Evolutionary conservation across 2,888 invertebrate genomes (phyloP), one percentile per base, ranked within the genome.

Genomic region (Drosophila prolongata): DNA sequence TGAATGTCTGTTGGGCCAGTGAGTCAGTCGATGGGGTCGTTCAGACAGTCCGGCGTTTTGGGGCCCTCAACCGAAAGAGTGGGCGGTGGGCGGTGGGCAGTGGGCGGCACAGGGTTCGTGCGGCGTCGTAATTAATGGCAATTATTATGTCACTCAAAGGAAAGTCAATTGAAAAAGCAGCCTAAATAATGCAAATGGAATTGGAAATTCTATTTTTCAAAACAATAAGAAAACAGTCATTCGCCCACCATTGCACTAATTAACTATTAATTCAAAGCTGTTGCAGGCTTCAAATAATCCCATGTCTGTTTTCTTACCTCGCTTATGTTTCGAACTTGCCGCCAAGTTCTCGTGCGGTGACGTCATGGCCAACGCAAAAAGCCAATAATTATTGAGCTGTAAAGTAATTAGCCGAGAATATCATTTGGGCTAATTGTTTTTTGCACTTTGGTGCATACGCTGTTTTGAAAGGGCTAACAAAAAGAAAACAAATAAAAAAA

Each of bases 11-110:
- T 30, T 14, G 10, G 19, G 35, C 3, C 37, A 38, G 44, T 61
- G 55, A 68, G 60, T 77, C 68, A 58, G 56, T 62, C 38, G 46
- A 38, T 47, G 35, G 37, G 50, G 44, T 40, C 37, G 56, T 43
- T 61, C 70, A 80, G 80, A 80, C 80, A 54, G 62, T 53, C 35
- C 62, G 80, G 78, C 70, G 44, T 66, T 70, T 47, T 57, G 24
- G 50, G 40, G 40, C 11, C 16, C 38, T 5, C 54, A 19, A 10
- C n/a, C 61, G 14, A 43, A 19, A 38, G 38, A 43, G 37, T 6
- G 30, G 30, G 30, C 30, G 30, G 30, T 30, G 30, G 60, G 42
- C 35, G 16, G 16, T 16, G 16, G 16, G 16, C 16, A 1, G 30
- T 30, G 30, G 60, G 42, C 35, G 16, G 40, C 43, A 8, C 42